phyloP scores from a whole-genome alignment of 2,797 vertebrate species.

The Potorous gilbertii region DNA sequence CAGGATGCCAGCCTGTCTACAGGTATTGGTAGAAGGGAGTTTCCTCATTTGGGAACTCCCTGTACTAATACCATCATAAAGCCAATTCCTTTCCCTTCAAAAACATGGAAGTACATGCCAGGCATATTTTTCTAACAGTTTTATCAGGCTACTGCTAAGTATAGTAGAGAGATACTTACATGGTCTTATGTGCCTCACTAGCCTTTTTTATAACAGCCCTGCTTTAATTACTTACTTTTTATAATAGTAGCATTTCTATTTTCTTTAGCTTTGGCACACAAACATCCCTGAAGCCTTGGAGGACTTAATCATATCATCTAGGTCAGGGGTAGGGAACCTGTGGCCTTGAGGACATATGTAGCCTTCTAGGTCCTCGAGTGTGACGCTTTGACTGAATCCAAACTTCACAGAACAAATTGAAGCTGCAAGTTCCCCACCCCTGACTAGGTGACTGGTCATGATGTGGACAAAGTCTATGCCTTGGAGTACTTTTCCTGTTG shows the following conservation, averaged over 20 bases:
- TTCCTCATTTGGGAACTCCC: not conserved
- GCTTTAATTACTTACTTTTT: not conserved
- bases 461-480: not conserved
- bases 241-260: not conserved
- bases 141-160: not conserved
- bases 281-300: not conserved
- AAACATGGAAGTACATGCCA: not conserved
- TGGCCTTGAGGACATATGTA: no score
- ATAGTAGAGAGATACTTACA: not conserved
- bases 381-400: no score
- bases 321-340: no score
- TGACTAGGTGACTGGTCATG: not conserved
- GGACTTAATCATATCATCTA: not conserved
- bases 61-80: not conserved
- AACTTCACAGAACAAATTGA: no score
- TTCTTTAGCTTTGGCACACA: not conserved
- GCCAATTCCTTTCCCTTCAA: not conserved
- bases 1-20: not conserved
- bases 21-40: not conserved
- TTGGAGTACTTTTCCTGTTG: not conserved
- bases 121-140: not conserved
- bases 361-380: no score
- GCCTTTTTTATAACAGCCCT: not conserved
- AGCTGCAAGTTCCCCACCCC: no score
- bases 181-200: not conserved